A percentile compares a stretch with the other conserved stretches of the same genome.
These are phyloP conservation scores for Parazoanthus atlanticus DNA, from an alignment of 92 coral and sea anemone species.

Conservation along the genomic window DNA sequence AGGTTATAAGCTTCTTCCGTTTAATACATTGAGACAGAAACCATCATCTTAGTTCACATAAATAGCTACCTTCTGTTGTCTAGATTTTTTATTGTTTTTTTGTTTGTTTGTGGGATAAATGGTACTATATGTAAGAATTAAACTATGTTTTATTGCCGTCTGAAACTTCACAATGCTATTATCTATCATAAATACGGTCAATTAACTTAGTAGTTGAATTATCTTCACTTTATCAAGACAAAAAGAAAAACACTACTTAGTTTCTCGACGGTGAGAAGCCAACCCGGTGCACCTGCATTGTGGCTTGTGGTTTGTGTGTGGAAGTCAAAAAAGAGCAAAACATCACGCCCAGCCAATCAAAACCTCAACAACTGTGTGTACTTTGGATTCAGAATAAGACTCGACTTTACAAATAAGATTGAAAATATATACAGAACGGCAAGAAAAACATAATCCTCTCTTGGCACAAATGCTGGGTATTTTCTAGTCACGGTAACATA, in stretches of 20 bases:
- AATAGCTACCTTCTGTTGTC: no score
- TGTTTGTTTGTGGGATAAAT: no score
- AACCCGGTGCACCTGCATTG: not conserved
- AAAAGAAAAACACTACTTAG: not conserved
- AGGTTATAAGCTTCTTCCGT: no score
- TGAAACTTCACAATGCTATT: not conserved
- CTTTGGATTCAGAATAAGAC: not conserved
- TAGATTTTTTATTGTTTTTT: no score
- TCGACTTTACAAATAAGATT: not conserved
- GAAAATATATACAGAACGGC: not conserved
- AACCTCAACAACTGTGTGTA: not conserved
- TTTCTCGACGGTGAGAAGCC: not conserved
- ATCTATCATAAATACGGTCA: not conserved
- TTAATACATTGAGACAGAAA: no score
- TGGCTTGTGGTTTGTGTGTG: slow-evolving; percentile 1
- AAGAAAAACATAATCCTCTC: not conserved
- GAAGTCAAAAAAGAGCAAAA: slow-evolving; percentile 27
- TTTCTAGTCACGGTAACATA: not conserved
- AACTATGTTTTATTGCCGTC: not conserved
- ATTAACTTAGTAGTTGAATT: no score
- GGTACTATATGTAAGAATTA: no score
- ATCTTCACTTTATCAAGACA: not conserved
- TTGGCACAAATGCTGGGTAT: not conserved
- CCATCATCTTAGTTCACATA: no score
- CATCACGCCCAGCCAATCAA: not conserved